A percentile compares a stretch with the other conserved stretches of the same genome.
These are phyloP conservation scores for Limnephilus auricula DNA, from an alignment of 2,888 invertebrate genomes.

Conservation along the genomic window DNA sequence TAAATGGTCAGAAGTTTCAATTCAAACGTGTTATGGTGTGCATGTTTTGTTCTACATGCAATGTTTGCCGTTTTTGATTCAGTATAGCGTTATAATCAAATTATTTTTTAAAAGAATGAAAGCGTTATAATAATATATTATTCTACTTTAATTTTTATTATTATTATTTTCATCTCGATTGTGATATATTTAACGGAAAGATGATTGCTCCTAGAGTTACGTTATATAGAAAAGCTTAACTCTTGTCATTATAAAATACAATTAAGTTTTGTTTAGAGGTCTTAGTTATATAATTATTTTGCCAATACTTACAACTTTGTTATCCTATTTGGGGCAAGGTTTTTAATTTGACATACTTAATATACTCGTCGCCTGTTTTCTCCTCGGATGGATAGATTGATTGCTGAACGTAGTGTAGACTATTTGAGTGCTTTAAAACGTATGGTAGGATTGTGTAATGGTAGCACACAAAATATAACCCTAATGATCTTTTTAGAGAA, in stretches of 20 bases:
- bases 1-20: slow-evolving; percentile 50
- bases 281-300: slow-evolving; percentile 44
- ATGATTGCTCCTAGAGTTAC: slow-evolving; percentile 58
- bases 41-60: slow-evolving; percentile 37
- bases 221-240: slow-evolving; percentile 52
- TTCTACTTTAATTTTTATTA: slow-evolving; percentile 42
- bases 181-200: slow-evolving; percentile 63
- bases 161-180: slow-evolving; percentile 61
- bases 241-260: slow-evolving; percentile 57
- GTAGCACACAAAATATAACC: slow-evolving; percentile 27
- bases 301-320: neutral
- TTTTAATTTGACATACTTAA: neutral
- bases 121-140: slow-evolving; percentile 42
- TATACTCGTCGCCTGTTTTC: slow-evolving; percentile 24
- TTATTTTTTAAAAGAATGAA: slow-evolving; percentile 46
- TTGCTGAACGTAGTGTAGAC: slow-evolving; percentile 12
- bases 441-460: slow-evolving; percentile 31
- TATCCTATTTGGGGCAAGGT: neutral
- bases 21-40: slow-evolving; percentile 24
- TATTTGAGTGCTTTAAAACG: slow-evolving; percentile 38
- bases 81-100: slow-evolving; percentile 36
- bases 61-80: slow-evolving; percentile 45
- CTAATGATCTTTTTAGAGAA: slow-evolving; percentile 24
- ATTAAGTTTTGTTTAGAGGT: slow-evolving; percentile 47
- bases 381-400: slow-evolving; percentile 18